Conservation (phyloP, 2,113 vertebrate genomes). For the Merops nubicus region DNA sequence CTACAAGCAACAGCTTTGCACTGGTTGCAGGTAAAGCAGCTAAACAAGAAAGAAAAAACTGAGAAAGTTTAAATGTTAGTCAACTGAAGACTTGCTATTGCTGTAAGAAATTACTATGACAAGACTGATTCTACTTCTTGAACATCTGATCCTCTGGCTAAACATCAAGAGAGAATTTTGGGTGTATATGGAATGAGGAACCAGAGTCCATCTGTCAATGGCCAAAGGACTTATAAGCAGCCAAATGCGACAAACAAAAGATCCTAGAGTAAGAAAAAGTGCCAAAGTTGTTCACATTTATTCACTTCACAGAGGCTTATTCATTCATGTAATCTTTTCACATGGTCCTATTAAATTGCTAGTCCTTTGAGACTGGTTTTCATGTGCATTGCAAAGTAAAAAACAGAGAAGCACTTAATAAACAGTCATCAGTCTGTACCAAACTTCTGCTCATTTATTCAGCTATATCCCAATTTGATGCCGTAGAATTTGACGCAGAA, state of each 20-base stretch:
- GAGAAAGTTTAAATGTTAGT: neutral
- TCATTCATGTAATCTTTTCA: neutral
- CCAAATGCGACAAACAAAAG: neutral
- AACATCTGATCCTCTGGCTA: neutral
- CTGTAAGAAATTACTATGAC: neutral
- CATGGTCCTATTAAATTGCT: neutral
- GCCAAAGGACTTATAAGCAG: neutral
- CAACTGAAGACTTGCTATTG: neutral
- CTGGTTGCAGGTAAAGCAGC: neutral
- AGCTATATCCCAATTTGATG: neutral
- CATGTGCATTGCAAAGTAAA: neutral
- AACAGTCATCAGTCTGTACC: neutral
- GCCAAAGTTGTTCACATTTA: neutral
- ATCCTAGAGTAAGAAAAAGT: neutral
- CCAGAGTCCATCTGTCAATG: neutral
- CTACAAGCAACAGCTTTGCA: neutral
- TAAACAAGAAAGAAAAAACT: neutral
- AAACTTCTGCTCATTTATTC: neutral
- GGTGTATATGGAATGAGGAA: neutral
- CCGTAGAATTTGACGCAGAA: neutral
- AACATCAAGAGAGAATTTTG: neutral
- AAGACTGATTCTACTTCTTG: neutral
- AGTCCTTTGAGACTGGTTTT: neutral
- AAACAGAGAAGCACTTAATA: neutral
- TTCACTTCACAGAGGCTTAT: neutral